Base-by-base conservation (phyloP, 35 echinoderm and acorn worm species). In the Lytechinus variegatus region DNA sequence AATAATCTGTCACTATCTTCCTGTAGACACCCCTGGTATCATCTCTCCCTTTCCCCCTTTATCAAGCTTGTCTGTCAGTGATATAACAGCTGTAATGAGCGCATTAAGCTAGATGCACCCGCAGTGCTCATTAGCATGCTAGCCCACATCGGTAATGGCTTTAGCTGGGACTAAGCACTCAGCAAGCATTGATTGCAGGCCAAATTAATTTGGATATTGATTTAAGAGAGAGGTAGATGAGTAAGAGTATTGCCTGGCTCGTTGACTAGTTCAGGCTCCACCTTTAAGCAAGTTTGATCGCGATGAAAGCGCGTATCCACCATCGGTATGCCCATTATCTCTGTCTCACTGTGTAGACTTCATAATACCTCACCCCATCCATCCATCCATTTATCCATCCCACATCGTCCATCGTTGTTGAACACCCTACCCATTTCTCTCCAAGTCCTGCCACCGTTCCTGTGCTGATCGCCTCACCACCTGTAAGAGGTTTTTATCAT, bases 141-240 rank as follows among this genome's bases (percentile, higher is more conserved):
- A 57, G 29, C n/a, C 92, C 19, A 44, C 92, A 93, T 93, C 92
- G n/a, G 92, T 93, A 93, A 93, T 93, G 92, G 52, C 92, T 53
- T 93, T 93, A 93, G 92, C 52, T 93, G 92, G 92, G 54, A 57
- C 92, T 93, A 93, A 93, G 92, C 92, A 57, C 92, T 93, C 92
- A 57, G 52, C 92, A 33, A 57, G 92, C 92, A 93, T 93, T 93
- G 92, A 93, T 93, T 93, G 92, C 92, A 93, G 92, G 92, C 53
- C 53, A 93, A 93, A 93, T 93, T 93, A 93, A 93, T 93, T 93
- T 93, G 92, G 92, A 93, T 93, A 93, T 93, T 93, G 92, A 93
- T 93, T 93, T 57, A 13, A 27, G 92, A 90, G 52, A 93, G 92
- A 93, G 92, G 52, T 54, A 93, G 66, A 79, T 79, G 66, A 79